These are phyloP conservation scores for Calidris pygmaea DNA, from an alignment of 2,113 vertebrate genomes.

Conservation along the genomic window DNA sequence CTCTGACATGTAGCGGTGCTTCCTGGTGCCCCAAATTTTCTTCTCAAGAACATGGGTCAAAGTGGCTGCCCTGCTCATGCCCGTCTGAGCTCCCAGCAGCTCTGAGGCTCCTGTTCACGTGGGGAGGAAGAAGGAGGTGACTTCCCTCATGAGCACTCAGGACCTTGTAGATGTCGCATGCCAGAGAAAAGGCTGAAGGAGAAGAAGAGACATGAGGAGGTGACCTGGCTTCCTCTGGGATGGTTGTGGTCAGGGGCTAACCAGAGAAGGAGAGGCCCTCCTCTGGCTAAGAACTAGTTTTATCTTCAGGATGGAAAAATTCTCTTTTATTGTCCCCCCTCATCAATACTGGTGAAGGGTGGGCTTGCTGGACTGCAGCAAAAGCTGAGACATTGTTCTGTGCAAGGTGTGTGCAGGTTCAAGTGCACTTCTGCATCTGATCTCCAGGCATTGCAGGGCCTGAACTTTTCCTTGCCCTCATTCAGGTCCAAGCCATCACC, in stretches of 20 bases:
- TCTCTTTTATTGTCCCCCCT: fast-evolving
- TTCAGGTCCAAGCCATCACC: neutral
- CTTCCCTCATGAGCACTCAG: neutral
- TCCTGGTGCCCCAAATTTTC: neutral
- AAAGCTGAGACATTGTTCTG: neutral
- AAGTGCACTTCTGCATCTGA: neutral
- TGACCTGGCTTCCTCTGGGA: neutral
- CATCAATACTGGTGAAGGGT: neutral
- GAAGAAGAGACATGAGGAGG: neutral
- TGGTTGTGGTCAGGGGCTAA: neutral
- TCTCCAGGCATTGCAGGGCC: neutral
- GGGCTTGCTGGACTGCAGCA: neutral
- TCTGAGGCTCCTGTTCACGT: neutral
- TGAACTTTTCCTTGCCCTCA: neutral
- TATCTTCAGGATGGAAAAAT: neutral
- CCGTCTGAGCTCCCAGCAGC: neutral
- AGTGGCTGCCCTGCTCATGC: neutral
- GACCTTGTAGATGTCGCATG: neutral
- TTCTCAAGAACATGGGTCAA: neutral
- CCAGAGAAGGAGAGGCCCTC: neutral
- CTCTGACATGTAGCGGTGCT: neutral
- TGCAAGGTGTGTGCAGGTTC: neutral
- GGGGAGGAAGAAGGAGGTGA: neutral
- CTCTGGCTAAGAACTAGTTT: neutral
- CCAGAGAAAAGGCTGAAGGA: neutral